Evolutionary conservation across 2,888 invertebrate species (phyloP).

Genomic region (Helicoverpa assulta): DNA sequence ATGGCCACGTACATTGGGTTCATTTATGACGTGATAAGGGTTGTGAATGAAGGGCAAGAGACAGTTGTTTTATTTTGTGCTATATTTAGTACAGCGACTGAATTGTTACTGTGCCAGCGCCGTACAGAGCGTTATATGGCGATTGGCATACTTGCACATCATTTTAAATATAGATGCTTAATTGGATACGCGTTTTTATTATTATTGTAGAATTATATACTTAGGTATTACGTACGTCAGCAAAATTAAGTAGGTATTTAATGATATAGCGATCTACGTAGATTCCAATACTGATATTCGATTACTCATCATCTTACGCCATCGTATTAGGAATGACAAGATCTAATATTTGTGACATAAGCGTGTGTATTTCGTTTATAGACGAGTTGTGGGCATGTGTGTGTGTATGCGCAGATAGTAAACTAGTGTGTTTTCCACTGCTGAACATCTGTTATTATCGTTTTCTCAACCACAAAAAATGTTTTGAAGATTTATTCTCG

Average conservation of each 20-base stretch:
- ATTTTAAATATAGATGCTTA: constrained; percentile 54
- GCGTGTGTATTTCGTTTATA: constrained; percentile 36
- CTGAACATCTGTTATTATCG: constrained; percentile 69
- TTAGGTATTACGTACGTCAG: constrained; percentile 7
- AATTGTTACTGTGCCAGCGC: constrained; percentile 88
- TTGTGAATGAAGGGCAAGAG: constrained; percentile 88
- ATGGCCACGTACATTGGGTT: constrained; percentile 73
- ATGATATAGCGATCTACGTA: not conserved
- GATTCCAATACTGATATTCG: constrained; percentile 12
- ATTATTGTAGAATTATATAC: not conserved
- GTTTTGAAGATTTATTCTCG: constrained; percentile 60
- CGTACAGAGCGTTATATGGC: constrained; percentile 77
- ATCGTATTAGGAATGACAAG: constrained; percentile 52
- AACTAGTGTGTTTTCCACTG: constrained; percentile 50
- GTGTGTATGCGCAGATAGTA: constrained; percentile 55
- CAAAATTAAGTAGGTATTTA: not conserved
- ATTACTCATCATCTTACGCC: constrained; percentile 56
- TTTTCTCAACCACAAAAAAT: constrained; percentile 67
- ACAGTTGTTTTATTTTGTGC: constrained; percentile 90
- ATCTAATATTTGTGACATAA: constrained; percentile 56
- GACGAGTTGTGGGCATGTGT: constrained; percentile 9
- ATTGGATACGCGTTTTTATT: constrained; percentile 21
- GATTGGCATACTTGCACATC: constrained; percentile 78
- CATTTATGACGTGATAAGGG: constrained; percentile 75
- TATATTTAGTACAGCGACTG: constrained; percentile 89